These are phyloP conservation scores for Bimastos eiseni DNA, from an alignment of 2,888 invertebrate genomes.

Conservation along the genomic window DNA sequence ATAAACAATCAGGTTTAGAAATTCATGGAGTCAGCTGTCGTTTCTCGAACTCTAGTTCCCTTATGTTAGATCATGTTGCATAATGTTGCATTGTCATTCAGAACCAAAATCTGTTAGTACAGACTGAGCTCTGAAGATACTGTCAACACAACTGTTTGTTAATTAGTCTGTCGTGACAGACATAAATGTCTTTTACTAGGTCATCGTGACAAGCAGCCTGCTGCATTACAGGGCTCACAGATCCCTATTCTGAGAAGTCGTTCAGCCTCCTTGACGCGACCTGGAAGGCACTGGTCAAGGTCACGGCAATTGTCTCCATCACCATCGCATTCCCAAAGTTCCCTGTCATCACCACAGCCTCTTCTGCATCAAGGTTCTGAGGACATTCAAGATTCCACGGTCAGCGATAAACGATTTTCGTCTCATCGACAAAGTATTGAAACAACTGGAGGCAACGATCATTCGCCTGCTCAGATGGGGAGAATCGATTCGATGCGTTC, in stretches of 20 bases:
- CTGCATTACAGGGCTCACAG: background rate
- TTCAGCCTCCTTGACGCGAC: constrained; percentile 5
- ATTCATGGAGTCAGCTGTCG: background rate
- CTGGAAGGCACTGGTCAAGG: background rate
- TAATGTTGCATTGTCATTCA: background rate
- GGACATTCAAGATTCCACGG: background rate
- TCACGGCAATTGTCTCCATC: background rate
- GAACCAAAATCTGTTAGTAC: background rate
- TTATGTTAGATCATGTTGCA: background rate
- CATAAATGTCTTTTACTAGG: background rate
- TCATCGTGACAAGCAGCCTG: background rate
- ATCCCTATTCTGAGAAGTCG: background rate
- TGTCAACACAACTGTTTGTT: background rate
- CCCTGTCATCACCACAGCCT: background rate
- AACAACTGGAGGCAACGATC: background rate
- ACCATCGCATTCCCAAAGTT: background rate
- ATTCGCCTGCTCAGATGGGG: background rate
- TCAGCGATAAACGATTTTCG: background rate
- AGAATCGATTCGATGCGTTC: background rate
- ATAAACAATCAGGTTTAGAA: background rate
- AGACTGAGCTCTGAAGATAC: background rate
- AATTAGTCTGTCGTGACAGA: background rate
- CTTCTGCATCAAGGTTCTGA: background rate
- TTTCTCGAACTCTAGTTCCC: background rate
- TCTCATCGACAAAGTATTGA: background rate